Percentiles rank a stretch among this genome's conserved stretches.
Evolutionary conservation across 1,140 invertebrate species (phyloP).

Genomic region (Drosophila punjabiensis): DNA sequence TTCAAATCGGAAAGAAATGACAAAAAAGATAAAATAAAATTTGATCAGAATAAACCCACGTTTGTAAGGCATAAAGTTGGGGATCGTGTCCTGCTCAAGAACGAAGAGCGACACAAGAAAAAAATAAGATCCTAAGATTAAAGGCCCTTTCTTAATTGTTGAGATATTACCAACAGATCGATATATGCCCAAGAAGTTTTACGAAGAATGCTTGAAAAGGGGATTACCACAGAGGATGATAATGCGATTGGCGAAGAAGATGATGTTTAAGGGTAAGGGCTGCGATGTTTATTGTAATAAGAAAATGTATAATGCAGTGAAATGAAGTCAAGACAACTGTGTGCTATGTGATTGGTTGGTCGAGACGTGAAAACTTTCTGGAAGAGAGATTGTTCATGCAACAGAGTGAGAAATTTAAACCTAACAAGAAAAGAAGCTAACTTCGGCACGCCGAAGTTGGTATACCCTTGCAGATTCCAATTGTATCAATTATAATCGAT

Average conservation of each 20-base stretch:
- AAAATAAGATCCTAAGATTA: conserved; percentile 10
- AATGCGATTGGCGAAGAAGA: neutral
- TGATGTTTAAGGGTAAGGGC: neutral
- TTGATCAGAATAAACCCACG: conserved; percentile 13
- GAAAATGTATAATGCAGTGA: neutral
- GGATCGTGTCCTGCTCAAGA: conserved; percentile 2
- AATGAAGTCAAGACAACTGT: no score
- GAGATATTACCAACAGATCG: conserved; percentile 13
- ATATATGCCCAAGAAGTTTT: conserved; percentile 24
- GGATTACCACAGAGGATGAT: neutral
- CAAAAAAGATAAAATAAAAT: conserved; percentile 18
- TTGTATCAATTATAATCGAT: no score
- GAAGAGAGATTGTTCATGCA: no score
- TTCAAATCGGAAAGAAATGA: conserved; percentile 6
- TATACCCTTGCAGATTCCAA: no score
- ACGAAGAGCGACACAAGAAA: neutral
- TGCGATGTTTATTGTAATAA: neutral
- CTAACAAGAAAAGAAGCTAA: no score
- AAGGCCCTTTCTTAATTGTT: conserved; percentile 13
- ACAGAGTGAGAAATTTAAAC: no score
- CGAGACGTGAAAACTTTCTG: no score
- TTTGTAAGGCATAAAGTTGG: conserved; percentile 6
- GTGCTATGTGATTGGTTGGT: no score
- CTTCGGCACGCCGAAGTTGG: no score
- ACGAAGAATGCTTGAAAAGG: conserved; percentile 2